Base-by-base conservation (phyloP, 2,888 invertebrate genomes). In the Synergus itoensis region DNA sequence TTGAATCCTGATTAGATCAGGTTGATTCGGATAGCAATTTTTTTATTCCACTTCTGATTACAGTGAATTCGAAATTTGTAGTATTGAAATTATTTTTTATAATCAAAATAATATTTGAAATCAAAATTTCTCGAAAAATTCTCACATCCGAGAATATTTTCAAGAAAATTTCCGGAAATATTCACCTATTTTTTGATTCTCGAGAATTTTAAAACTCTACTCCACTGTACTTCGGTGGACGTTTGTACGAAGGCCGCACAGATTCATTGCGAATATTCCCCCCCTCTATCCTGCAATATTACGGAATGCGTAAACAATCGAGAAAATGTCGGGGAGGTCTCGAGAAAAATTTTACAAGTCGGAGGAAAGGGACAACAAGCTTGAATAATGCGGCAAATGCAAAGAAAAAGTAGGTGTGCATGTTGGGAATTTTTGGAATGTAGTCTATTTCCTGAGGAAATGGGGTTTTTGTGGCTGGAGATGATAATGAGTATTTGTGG, bases 191-290 rank as follows among this genome's bases (percentile, higher is more conserved):
- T 28, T 2, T 2, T 28, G 28, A 3, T 28, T 28, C 3, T 28
- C 28, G 28, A 28, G 28, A 28, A 28, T 28, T 28, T 28, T 28
- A 28, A 28, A 28, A 28, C 28, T 28, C 28, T 28, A 28, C 28
- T 28, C 28, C 76, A 73, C 69, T 53, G 67, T 64, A 77, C 73
- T 53, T 63, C 57, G 16, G 76, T 18, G 57, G 45, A 65, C 69
- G 28, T 60, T 60, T 53, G 64, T n/a, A 64, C 78, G 76, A 78
- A 60, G 81, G 78, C 48, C 77, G 75, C 79, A 76, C 76, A 77
- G 64, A 77, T 65, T 65, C 65, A 65, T 65, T 65, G 40, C 41
- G 18, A 60, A 60, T 60, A 65, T 65, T 18, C 57, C 57, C 41
- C 28, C 28, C 28, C 64, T 79, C 73, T 57, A 60, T 43, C 48